Evolutionary conservation across 2,888 invertebrate genomes (phyloP).

Genomic region (Muscina levida): DNA sequence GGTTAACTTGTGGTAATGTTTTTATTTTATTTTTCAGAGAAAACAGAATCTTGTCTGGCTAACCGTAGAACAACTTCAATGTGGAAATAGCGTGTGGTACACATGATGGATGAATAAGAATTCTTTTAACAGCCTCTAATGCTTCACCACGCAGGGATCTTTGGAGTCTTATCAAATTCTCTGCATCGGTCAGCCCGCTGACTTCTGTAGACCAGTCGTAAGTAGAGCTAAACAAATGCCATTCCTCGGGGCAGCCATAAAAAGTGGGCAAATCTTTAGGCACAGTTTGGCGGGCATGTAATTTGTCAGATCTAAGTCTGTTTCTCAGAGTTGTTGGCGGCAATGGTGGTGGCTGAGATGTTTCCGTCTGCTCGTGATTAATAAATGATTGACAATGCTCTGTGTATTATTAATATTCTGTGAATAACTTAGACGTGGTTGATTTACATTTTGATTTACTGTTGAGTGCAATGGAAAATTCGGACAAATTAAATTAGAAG

Average conservation of each 20-base stretch:
- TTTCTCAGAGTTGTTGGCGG: conserved; percentile 4
- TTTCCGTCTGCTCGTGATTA: conserved; percentile 9
- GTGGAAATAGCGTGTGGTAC: conserved; percentile 50
- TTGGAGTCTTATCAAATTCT: too few species aligned
- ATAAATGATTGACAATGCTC: background rate
- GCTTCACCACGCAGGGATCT: conserved; percentile 42
- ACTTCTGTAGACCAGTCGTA: conserved; percentile 42
- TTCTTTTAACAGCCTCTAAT: conserved; percentile 37
- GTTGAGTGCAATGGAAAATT: background rate
- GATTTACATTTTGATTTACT: background rate
- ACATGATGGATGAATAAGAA: conserved; percentile 50
- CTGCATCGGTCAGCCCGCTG: conserved; percentile 32
- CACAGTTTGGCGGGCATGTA: conserved; percentile 20
- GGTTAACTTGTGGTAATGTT: conserved; percentile 47
- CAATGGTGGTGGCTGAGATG: conserved; percentile 1
- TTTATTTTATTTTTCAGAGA: conserved; percentile 57
- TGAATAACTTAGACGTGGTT: background rate
- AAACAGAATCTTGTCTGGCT: conserved; percentile 55
- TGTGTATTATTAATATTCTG: background rate
- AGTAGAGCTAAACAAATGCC: conserved; percentile 44
- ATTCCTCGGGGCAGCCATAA: conserved; percentile 16
- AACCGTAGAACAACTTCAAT: conserved; percentile 53
- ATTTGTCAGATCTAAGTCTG: background rate
- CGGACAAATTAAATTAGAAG: background rate
- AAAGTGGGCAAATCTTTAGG: conserved; percentile 36